Base-by-base conservation (phyloP, 2,113 vertebrate genomes). In the Zosterops pallidus region DNA sequence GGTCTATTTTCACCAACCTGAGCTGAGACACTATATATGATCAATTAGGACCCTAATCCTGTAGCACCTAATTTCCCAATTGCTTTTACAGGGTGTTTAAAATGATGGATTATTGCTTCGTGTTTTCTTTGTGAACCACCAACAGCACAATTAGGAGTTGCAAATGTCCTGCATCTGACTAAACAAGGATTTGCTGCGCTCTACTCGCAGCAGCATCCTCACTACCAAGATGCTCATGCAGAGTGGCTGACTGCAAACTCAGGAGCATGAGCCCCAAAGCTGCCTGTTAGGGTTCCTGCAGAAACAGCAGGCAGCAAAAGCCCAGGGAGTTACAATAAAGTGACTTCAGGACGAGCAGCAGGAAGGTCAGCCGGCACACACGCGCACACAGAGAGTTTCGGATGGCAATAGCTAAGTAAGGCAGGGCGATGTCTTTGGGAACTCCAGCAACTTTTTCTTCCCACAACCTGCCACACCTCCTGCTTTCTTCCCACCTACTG, bases 381-480 rank as follows among this genome's bases (percentile, higher is more conserved):
- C 2, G 39, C 0, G 0, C 70, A 28, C 0, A 0, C 69, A 5
- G 47, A 0, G 17, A 83, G 86, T 89, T 93, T 79, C 3, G 1
- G 91, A 77, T 12, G 6, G 68, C 0, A 4, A 55, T 1, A 78
- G 68, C 94, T 85, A 33, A 1, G 0, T 55, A 50, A 90, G 83
- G 89, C 83, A 83, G 94, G 95, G 94, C n/a, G 4, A 93, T 31
- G 92, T 46, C 92, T 95, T 94, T 95, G 94, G 86, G 96, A 94
- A 97, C 92, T 78, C 60, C 83, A 86, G 64, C 50, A 92, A 60
- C 91, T 25, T 81, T 18, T 89, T 71, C 80, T 95, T 97, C 95
- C 95, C 96, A 97, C 95, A 90, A 78, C 46, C 72, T 78, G 83
- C 96, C 92, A 86, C 95, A 92, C 94, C 96, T 93, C 86, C 83